These are phyloP conservation scores for Chymomyza procnemis DNA, from an alignment of 2,888 invertebrate species.

Conservation along the genomic window DNA sequence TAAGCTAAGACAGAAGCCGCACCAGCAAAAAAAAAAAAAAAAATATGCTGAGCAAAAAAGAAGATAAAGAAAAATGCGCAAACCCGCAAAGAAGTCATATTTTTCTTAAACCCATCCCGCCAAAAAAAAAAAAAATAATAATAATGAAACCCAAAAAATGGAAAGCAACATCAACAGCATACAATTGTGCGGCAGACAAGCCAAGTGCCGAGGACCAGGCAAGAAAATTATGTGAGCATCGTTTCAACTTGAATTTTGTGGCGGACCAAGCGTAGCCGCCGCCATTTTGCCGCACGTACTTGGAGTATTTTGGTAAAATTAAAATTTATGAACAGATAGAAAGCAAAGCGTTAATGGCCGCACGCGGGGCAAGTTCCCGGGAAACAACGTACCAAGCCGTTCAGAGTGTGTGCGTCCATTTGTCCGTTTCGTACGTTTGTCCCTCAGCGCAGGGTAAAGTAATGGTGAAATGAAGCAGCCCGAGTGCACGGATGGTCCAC, in stretches of 20 bases:
- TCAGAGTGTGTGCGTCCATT: neutral
- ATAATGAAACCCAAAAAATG: conserved; percentile 22
- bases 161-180: neutral
- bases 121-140: conserved; percentile 43
- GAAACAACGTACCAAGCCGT: neutral
- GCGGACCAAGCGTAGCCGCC: neutral
- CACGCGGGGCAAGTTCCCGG: neutral
- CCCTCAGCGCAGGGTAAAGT: neutral
- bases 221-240: conserved; percentile 48
- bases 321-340: conserved; percentile 73
- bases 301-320: conserved; percentile 70
- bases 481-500: neutral
- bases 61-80: conserved; percentile 14
- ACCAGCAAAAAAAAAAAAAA: conserved; percentile 37
- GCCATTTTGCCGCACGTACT: conserved; percentile 53
- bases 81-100: conserved; percentile 54
- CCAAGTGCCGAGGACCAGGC: neutral
- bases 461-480: neutral
- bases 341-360: conserved; percentile 70
- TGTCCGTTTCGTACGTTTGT: neutral
- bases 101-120: conserved; percentile 32
- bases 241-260: conserved; percentile 35
- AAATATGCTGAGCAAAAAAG: conserved; percentile 26
- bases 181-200: neutral
- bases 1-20: conserved; percentile 15